Base-by-base conservation (phyloP, 2,797 vertebrate genomes). In the Diplodus puntazzo region DNA sequence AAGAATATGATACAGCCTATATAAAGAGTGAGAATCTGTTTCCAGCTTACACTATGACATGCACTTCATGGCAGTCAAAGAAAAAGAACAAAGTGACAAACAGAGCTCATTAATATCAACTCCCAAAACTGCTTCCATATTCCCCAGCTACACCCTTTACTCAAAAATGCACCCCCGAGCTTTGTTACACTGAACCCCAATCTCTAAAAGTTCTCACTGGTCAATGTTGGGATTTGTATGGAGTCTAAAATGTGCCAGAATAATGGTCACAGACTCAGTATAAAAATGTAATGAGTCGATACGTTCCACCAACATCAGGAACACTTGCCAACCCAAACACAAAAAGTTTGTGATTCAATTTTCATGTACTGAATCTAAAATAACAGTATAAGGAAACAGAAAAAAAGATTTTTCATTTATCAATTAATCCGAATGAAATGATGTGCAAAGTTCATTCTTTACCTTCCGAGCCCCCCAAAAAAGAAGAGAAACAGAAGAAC, bases 1-100 rank as follows among this genome's bases (percentile, higher is more conserved):
- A 75, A 73, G 77, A 87, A 79, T 85, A 90, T 81, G 76, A 85
- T 87, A 91, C 89, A 91, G 80, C 83, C 84, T 86, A 88, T 64
- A 77, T 25, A 70, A 66, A 83, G 73, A 77, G 65, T 62, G 77
- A 69, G 69, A 64, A 27, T 69, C 73, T 21, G 65, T 69, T 64
- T 85, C 87, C 83, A 86, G 78, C 74, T 85, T 87, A 82, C 59
- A 82, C 84, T 80, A 89, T 23, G 76, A 89, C 89, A 73, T 89
- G 87, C 86, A 20, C 84, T 75, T 85, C 53, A 76, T 60, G 78
- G 82, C 68, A 75, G 85, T 83, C 68, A 54, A 81, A 86, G 54
- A 66, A 75, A 85, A 75, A 66, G 34, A 82, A 81, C 54, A 46
- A 73, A 57, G 54, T 49, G 66, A 80, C 62, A 66, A 71, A 77